Percentiles rank a stretch among this genome's conserved stretches.
Evolutionary conservation across 2,113 vertebrate genomes (phyloP).

Genomic region (Promerops cafer): DNA sequence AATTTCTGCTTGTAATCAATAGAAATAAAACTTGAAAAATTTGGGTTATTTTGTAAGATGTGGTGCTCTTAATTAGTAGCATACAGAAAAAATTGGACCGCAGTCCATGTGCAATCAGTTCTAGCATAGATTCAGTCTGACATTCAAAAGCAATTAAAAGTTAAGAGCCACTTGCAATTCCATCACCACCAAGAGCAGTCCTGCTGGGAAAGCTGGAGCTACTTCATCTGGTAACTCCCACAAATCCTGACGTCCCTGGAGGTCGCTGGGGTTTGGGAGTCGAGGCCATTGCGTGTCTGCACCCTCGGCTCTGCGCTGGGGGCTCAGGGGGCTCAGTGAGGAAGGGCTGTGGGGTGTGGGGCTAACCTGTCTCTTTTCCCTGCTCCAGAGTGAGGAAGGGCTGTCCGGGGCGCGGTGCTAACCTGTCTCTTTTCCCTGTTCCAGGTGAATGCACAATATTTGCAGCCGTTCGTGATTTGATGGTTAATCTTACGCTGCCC

Average conservation of each 20-base stretch:
- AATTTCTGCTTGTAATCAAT: background rate
- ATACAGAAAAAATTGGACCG: background rate
- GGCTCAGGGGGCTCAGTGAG: background rate
- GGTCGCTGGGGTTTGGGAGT: background rate
- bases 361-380: background rate
- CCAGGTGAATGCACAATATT: slow-evolving; percentile 99
- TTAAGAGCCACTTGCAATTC: background rate
- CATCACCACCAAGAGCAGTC: background rate
- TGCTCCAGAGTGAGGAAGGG: background rate
- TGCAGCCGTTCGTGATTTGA: slow-evolving; percentile 97
- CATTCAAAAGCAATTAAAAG: background rate
- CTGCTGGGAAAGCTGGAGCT: background rate
- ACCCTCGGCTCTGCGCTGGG: background rate
- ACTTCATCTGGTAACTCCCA: background rate
- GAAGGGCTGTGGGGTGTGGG: background rate
- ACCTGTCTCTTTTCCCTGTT: slow-evolving; percentile 74
- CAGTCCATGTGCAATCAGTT: background rate
- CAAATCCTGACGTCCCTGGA: fast-evolving
- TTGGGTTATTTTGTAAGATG: background rate
- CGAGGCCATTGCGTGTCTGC: fast-evolving
- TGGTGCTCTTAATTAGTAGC: background rate
- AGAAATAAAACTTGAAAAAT: background rate
- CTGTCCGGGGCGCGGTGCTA: slow-evolving; percentile 56
- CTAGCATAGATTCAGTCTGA: background rate
- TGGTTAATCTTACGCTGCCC: slow-evolving; percentile 92